phyloP scores from a whole-genome alignment of 2,797 vertebrate species.

The Tenualosa thibaudeaui region DNA sequence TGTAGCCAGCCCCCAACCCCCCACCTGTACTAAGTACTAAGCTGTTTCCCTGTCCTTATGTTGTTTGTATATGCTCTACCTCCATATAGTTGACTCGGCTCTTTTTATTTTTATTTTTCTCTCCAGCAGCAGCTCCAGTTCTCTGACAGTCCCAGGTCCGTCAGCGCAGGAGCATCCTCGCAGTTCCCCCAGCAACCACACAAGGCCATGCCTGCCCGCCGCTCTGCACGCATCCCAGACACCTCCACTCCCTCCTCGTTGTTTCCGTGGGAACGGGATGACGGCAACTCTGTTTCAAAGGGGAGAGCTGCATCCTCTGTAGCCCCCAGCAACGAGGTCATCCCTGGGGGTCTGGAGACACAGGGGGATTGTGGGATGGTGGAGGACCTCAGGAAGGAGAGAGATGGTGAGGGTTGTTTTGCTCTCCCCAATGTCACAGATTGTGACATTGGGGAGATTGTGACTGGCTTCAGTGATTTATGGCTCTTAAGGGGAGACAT shows the following conservation, averaged over 20 bases:
- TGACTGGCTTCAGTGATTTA: not conserved
- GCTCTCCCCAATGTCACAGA: conserved; percentile 35
- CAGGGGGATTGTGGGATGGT: conserved; percentile 54
- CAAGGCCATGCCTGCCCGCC: conserved; percentile 61
- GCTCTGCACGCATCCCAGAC: conserved; percentile 60
- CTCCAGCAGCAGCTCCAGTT: conserved; percentile 72
- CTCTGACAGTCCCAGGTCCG: conserved; percentile 58
- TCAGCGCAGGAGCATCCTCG: conserved; percentile 38
- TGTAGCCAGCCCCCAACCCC: not conserved
- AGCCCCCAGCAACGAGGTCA: conserved; percentile 50
- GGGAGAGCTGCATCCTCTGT: conserved; percentile 49
- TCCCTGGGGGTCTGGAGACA: conserved; percentile 43
- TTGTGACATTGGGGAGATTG: too few species aligned
- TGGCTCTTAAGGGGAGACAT: not conserved
- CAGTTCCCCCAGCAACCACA: conserved; percentile 63
- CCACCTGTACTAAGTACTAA: not conserved
- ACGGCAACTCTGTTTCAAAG: conserved; percentile 55
- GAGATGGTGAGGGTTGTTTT: conserved; percentile 67
- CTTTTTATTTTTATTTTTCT: not conserved
- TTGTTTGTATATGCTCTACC: not conserved
- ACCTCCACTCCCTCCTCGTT: conserved; percentile 59
- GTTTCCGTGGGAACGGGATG: conserved; percentile 80
- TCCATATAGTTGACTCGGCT: not conserved
- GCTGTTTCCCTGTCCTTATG: not conserved
- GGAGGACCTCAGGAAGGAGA: conserved; percentile 57